A percentile compares a stretch with the other conserved stretches of the same genome.
phyloP scores from a whole-genome alignment of 2,113 vertebrate species.

The Thryonomys swinderianus region DNA sequence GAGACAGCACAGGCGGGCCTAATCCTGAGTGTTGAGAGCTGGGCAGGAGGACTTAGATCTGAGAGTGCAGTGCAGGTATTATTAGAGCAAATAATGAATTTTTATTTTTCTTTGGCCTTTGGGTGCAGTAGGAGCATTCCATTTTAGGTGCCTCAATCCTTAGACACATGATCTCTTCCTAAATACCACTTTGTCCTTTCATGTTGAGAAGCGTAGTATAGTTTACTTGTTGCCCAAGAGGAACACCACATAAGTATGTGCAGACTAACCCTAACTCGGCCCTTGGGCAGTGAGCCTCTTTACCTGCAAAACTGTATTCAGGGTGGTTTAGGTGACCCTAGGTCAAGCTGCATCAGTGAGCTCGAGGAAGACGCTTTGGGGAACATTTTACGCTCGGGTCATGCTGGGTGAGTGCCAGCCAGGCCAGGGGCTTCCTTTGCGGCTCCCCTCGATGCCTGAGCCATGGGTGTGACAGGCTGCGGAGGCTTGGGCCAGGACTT shows the following conservation, averaged over 20 bases:
- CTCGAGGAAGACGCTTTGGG: not conserved
- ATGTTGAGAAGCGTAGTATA: not conserved
- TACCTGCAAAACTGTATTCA: not conserved
- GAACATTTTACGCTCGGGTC: rapidly evolving
- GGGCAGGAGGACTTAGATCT: too few species aligned
- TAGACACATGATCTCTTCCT: not conserved
- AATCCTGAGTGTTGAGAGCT: rapidly evolving
- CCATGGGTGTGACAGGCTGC: rapidly evolving
- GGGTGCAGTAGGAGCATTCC: not conserved
- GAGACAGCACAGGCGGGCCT: not conserved
- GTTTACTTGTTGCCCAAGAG: rapidly evolving
- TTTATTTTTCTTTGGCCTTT: not conserved
- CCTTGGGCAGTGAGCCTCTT: not conserved
- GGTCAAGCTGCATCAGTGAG: rapidly evolving
- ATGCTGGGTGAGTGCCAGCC: rapidly evolving
- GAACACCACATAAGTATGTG: not conserved
- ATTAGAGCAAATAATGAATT: rapidly evolving
- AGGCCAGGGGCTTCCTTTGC: rapidly evolving
- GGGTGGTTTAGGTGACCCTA: rapidly evolving
- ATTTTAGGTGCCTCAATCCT: not conserved
- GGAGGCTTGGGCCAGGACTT: not conserved
- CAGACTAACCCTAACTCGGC: too few species aligned
- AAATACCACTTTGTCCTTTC: not conserved
- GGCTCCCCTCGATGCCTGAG: rapidly evolving
- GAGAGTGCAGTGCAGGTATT: rapidly evolving